Evolutionary conservation across 2,113 vertebrate genomes (phyloP), one percentile per base, ranked within the genome.

Genomic region (Antechinus stuartii): DNA sequence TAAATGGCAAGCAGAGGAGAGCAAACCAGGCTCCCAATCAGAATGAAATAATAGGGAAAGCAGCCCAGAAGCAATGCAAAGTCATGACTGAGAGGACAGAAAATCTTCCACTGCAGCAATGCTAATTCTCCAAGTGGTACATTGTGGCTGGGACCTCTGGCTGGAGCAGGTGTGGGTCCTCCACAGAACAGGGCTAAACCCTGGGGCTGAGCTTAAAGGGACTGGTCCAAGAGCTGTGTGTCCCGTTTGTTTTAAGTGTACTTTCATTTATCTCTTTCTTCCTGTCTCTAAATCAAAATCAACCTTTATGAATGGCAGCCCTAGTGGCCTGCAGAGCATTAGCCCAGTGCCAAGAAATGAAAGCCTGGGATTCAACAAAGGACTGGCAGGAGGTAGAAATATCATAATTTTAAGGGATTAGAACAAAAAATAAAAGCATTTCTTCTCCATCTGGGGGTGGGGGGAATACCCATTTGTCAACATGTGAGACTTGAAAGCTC

Each of bases 11-110:
- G 96, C 96, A 30, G 76, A 95, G 97, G 96, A 0, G 55, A 95
- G 97, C 84, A 96, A 97, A 97, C 95, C 76, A 94, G 96, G 97
- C 97, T 98, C 97, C 97, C 97, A 98, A 98, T 97, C 92, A 90
- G 97, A 97, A 98, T 98, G 96, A 98, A 98, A 96, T 96, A 94
- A 97, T 96, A 98, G 97, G 96, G 96, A 98, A 98, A 89, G 0
- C 91, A 98, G 97, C 98, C 97, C 97, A 97, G 96, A 97, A 98
- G 97, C 97, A 92, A 96, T 89, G 98, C 92, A 93, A 97, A 97
- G 97, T 91, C 97, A 97, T 96, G 50, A 68, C 89, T 84, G 95
- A 97, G 93, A n/a, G 89, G 93, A 96, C 95, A 52, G 95, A 97
- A 97, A 96, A 53, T 97, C 97, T 98, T 98, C 96, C 97, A 97